Percentiles rank a stretch among this genome's conserved stretches.
phyloP scores from a whole-genome alignment of 2,797 vertebrate genomes.

The Xenops minutus region DNA sequence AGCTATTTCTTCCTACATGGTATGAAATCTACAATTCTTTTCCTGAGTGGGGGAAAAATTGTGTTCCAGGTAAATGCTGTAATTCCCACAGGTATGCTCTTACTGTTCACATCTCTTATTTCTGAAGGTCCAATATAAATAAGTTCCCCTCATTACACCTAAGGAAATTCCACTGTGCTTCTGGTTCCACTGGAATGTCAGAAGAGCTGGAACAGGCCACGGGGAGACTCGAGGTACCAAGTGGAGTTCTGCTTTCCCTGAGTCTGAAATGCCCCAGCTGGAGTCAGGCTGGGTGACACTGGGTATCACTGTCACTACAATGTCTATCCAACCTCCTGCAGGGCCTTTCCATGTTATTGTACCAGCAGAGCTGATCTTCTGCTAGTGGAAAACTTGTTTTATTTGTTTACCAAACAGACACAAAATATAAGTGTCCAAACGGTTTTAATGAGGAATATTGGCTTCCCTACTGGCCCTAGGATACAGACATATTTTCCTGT shows the following conservation, averaged over 20 bases:
- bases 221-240: neutral
- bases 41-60: neutral
- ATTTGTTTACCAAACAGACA: neutral
- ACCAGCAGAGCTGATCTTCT: neutral
- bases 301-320: neutral
- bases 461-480: neutral
- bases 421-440: neutral
- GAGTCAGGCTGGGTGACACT: neutral
- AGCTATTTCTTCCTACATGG: neutral
- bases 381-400: neutral
- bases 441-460: neutral
- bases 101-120: neutral
- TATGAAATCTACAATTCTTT: neutral
- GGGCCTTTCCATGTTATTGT: neutral
- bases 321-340: neutral
- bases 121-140: neutral
- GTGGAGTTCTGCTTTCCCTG: neutral
- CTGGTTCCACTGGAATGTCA: neutral
- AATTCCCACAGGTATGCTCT: neutral
- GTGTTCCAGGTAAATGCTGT: neutral
- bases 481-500: neutral
- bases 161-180: neutral
- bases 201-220: neutral
- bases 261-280: neutral
- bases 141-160: neutral